Evolutionary conservation across 2,113 vertebrate genomes (phyloP).

Genomic region (Passer domesticus): DNA sequence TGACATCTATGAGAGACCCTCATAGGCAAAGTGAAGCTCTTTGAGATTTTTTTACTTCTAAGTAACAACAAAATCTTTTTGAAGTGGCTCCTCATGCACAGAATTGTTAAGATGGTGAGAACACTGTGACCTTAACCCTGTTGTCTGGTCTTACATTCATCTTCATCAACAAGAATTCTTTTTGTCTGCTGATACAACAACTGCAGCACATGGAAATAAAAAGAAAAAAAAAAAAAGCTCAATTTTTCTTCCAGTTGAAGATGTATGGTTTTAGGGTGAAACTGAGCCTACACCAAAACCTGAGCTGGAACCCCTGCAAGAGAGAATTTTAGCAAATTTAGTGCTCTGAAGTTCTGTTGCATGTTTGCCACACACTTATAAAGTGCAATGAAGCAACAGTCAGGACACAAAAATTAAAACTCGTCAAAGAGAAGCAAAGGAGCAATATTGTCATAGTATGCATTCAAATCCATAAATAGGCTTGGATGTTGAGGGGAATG

Average conservation of each 20-base stretch:
- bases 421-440: not conserved
- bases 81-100: not conserved
- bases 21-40: not conserved
- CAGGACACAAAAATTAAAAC: not conserved
- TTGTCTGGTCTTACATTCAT: not conserved
- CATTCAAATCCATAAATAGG: not conserved
- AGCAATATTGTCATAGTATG: not conserved
- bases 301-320: not conserved
- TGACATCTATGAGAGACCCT: not conserved
- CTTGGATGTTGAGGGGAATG: not conserved
- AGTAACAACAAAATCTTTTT: not conserved
- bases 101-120: not conserved
- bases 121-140: not conserved
- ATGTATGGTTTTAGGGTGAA: not conserved
- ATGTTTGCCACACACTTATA: not conserved
- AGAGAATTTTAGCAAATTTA: not conserved
- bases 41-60: not conserved
- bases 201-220: not conserved
- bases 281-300: not conserved
- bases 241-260: not conserved
- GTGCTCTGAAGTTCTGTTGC: not conserved
- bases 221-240: not conserved
- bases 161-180: not conserved
- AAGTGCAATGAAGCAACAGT: not conserved
- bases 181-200: not conserved